phyloP scores from a whole-genome alignment of 2,888 invertebrate species.

The Heliconius charithonia region DNA sequence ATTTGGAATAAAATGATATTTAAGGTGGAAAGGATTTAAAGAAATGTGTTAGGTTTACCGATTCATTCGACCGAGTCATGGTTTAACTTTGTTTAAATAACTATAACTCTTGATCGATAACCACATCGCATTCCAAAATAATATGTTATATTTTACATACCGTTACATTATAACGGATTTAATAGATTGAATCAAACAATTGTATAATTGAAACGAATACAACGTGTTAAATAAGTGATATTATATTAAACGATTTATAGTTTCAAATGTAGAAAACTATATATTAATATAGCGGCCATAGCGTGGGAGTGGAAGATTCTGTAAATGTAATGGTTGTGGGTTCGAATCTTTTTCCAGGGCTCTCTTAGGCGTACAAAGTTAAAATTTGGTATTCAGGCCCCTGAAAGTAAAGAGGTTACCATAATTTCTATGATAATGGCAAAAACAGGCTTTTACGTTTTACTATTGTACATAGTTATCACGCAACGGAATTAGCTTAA shows the following conservation, averaged over 20 bases:
- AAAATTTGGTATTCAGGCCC: not conserved
- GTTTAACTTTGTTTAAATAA: constrained; percentile 24
- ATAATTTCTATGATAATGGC: too few species aligned
- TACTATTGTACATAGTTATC: not conserved
- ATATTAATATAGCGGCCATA: not conserved
- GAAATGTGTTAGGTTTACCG: not conserved
- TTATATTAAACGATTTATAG: too few species aligned
- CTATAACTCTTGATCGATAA: constrained; percentile 10
- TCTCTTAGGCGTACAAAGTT: too few species aligned
- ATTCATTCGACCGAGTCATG: not conserved
- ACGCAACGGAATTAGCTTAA: not conserved
- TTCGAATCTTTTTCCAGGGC: too few species aligned
- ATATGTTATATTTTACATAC: constrained; percentile 3
- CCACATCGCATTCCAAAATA: not conserved
- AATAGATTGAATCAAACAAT: not conserved
- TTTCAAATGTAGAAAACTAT: not conserved
- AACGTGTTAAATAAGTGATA: not conserved
- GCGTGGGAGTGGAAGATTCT: not conserved
- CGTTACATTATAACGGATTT: constrained; percentile 4
- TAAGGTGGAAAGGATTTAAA: not conserved
- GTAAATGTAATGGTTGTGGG: too few species aligned
- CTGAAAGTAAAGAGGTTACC: not conserved
- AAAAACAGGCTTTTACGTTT: not conserved
- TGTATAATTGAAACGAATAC: not conserved
- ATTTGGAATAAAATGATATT: not conserved